Evolutionary conservation across 2,113 vertebrate species (phyloP), one percentile per base, ranked within the genome.

Genomic region (Ophthalmolycus amberensis): DNA sequence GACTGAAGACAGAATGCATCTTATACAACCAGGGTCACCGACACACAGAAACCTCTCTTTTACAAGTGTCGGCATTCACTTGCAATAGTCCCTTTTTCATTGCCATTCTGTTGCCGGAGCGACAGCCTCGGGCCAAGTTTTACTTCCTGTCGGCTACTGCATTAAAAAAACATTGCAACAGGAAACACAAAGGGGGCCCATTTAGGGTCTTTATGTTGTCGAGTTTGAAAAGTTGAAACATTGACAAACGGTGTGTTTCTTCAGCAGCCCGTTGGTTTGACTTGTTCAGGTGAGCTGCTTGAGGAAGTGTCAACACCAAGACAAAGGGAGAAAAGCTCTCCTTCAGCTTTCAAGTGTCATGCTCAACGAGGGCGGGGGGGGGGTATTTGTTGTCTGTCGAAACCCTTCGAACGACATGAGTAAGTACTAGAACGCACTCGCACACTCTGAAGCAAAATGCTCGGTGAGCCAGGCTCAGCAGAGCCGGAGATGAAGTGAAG

Each of bases 301-400:
- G 11, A 37, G 14, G 3, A 8, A 78, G 69, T 46, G 46, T 77
- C 56, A 69, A 63, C 65, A 11, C 27, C 6, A 42, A 10, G 60
- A 65, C 52, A 52, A 20, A 10, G 63, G 15, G 38, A 83, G 37
- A 66, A 44, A 44, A 70, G 42, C 71, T 60, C 18, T 34, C 38
- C n/a, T 56, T 34, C 58, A 42, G 48, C 62, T 81, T 32, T 48
- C 34, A 29, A 62, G 37, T 80, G 62, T 68, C 44, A 50, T 29
- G 29, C 75, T 75, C 78, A 46, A 66, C 29, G 0, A 40, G 63
- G n/a, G 75, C 14, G 1, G 14, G 42, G 3, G 42, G 42, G 11
- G 42, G 42, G 0, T 71, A 22, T 80, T 67, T 84, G 83, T 73
- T 79, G 52, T 74, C 64, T 64, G 46, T 44, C 6, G 25, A 66